phyloP scores from a whole-genome alignment of 2,888 invertebrate species.

The Tanytarsus gracilentus region DNA sequence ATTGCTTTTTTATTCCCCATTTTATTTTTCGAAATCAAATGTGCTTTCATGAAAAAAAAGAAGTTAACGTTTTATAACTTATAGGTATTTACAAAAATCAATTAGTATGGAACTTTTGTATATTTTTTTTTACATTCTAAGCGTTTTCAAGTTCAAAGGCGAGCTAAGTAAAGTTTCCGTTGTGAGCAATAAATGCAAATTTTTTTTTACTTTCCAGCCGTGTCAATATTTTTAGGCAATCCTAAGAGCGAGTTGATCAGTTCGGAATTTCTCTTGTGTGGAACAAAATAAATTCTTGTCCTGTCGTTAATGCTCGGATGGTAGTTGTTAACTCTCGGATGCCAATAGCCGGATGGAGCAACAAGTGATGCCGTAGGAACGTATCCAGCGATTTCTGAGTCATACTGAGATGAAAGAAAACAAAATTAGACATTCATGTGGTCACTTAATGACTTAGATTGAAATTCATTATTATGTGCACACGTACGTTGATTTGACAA shows the following conservation, averaged over 20 bases:
- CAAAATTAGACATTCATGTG: background rate
- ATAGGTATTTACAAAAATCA: constrained; percentile 22
- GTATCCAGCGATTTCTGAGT: background rate
- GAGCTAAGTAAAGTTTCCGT: background rate
- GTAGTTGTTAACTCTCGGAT: background rate
- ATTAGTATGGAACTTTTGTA: constrained; percentile 15
- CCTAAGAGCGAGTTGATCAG: constrained; percentile 9
- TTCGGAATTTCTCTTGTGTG: constrained; percentile 11
- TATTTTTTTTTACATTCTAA: background rate
- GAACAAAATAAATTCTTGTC: background rate
- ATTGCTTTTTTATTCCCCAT: constrained; percentile 7
- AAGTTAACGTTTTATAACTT: background rate
- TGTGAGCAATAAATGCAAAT: background rate
- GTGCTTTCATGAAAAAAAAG: constrained; percentile 22
- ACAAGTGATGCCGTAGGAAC: background rate
- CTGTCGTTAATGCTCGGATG: background rate
- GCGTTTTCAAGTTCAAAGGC: background rate
- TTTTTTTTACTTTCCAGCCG: constrained; percentile 7
- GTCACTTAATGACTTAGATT: too few species aligned
- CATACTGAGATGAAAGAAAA: background rate
- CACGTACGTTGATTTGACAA: too few species aligned
- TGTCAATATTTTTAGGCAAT: constrained; percentile 13
- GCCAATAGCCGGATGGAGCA: constrained; percentile 2
- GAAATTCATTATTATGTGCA: too few species aligned
- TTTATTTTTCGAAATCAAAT: constrained; percentile 19